phyloP scores from a whole-genome alignment of 2,888 invertebrate genomes.

The Frankliniella fusca region DNA sequence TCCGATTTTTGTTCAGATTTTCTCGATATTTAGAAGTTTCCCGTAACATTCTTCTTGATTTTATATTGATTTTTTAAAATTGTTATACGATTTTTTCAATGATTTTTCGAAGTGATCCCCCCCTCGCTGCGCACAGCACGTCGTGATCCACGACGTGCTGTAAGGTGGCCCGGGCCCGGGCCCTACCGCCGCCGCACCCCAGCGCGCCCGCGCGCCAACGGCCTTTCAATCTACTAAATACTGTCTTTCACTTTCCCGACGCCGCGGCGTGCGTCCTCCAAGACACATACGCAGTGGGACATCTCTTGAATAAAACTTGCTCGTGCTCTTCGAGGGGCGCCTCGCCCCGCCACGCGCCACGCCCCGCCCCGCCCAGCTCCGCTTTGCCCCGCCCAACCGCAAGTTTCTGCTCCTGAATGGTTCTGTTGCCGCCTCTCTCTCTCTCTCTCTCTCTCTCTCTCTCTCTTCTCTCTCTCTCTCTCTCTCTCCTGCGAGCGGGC shows the following conservation, averaged over 20 bases:
- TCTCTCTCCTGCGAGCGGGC: background rate
- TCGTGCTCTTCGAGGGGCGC: background rate
- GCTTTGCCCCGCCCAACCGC: background rate
- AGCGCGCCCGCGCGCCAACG: too few relatives aligned
- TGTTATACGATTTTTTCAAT: too few relatives aligned
- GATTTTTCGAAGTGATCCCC: too few relatives aligned
- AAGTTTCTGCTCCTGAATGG: background rate
- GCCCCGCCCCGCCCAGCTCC: background rate
- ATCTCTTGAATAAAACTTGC: slow-evolving; percentile 1
- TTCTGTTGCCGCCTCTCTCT: background rate
- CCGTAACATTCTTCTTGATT: too few relatives aligned
- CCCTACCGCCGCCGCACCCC: too few relatives aligned
- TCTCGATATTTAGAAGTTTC: too few relatives aligned
- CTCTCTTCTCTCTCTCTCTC: slow-evolving; percentile 1
- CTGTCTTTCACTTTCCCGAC: background rate
- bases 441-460: background rate
- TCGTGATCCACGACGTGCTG: too few relatives aligned
- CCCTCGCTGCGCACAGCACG: too few relatives aligned
- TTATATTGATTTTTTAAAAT: too few relatives aligned
- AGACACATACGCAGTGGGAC: slow-evolving; percentile 4
- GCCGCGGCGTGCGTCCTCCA: background rate
- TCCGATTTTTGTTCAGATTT: too few relatives aligned
- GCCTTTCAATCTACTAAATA: too few relatives aligned
- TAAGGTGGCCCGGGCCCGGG: too few relatives aligned
- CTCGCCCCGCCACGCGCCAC: background rate